Base-by-base conservation (phyloP, 2,113 vertebrate genomes). In the Nothobranchius furzeri region DNA sequence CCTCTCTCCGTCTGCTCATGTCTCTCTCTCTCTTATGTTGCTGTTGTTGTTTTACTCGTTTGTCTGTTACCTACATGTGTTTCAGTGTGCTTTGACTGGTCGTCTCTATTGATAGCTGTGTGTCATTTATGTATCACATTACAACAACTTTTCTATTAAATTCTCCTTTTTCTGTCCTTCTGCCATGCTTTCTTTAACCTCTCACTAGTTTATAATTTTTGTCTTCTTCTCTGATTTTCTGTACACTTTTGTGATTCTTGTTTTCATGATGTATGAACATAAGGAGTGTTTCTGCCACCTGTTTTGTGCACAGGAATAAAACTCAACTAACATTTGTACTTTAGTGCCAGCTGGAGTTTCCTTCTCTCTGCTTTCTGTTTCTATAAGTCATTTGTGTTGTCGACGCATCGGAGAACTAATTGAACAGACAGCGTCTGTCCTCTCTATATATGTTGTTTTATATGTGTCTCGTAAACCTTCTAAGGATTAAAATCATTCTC, bases 61-160 rank as follows among this genome's bases (percentile, higher is more conserved):
- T 63, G 37, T 87, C 81, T 83, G 52, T 60, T 76, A 70, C 76
- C 80, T 75, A 83, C 84, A 73, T 52, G 70, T 79, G 71, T 88
- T 84, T 91, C 63, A 20, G 62, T 90, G 87, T 90, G 81, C 85
- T 80, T 89, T 85, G 78, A 88, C 75, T 70, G 81, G 74, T 87
- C 83, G 89, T 88, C 61, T 82, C 84, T 89, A 87, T 89, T 77
- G 80, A 89, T 70, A 79, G 75, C 52, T 76, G 62, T 83, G 64
- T 89, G 77, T 88, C 81, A 7, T 40, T 73, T 78, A 64, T 78
- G 81, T 69, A 59, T 84, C 65, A 79, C 67, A 54, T 81, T 77
- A 74, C 76, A 67, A 37, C 51, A 62, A 85, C 57, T 50, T 81
- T 76, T 35, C 17, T 54, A 60, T 75, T 45, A 30, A 9, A 10